phyloP scores from a whole-genome alignment of 2,797 vertebrate genomes.

The Crypturellus tataupa region DNA sequence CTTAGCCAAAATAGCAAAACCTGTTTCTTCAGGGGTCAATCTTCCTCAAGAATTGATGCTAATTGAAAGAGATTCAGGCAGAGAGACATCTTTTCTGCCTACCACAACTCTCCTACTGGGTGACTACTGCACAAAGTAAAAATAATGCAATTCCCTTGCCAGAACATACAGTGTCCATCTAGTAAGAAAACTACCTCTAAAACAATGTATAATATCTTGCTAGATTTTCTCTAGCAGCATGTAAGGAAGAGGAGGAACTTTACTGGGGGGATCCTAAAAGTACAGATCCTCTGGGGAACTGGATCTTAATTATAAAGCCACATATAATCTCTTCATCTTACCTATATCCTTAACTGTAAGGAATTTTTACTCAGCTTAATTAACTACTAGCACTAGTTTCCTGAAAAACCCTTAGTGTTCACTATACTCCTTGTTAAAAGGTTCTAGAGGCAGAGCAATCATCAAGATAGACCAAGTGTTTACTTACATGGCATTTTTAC shows the following conservation, averaged over 20 bases:
- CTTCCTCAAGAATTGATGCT: background rate
- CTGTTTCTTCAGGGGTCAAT: background rate
- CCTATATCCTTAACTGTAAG: background rate
- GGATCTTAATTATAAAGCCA: constrained; percentile 1
- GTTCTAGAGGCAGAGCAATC: background rate
- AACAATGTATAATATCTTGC: background rate
- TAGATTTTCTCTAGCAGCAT: background rate
- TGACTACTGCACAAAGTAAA: background rate
- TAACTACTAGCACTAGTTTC: background rate
- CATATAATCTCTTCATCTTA: background rate
- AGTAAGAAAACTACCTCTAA: background rate
- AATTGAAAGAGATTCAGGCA: background rate
- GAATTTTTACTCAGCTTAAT: constrained; percentile 21
- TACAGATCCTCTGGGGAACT: background rate
- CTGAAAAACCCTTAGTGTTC: background rate
- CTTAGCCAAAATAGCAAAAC: background rate
- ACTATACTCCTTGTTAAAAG: background rate
- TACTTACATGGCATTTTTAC: background rate
- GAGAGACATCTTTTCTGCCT: background rate
- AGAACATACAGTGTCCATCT: background rate
- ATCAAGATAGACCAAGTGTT: rapidly evolving
- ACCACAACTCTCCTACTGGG: background rate
- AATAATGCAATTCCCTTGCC: background rate
- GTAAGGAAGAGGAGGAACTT: background rate
- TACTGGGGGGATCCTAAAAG: background rate